These are phyloP conservation scores for Leptatherina wallacei DNA, from an alignment of 2,797 vertebrate species.

Conservation along the genomic window DNA sequence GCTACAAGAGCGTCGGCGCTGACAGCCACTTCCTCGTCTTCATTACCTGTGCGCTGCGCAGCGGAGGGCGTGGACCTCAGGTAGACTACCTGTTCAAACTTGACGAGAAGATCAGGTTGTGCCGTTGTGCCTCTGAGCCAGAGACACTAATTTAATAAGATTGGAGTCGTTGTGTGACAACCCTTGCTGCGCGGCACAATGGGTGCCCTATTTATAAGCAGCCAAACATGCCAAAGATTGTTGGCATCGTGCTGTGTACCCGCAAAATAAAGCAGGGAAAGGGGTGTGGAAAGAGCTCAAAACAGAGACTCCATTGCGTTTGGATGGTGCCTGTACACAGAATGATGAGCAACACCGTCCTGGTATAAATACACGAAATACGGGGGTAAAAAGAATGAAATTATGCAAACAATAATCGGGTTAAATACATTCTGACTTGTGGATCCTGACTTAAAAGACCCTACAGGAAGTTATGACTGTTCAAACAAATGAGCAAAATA, in stretches of 20 bases:
- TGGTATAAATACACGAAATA: neutral
- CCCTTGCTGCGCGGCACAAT: constrained; percentile 53
- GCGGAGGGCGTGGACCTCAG: constrained; percentile 70
- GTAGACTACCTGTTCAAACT: constrained; percentile 70
- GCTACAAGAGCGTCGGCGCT: constrained; percentile 33
- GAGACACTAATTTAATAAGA: neutral
- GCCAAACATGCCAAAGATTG: constrained; percentile 66
- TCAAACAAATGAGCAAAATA: neutral
- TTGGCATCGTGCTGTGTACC: constrained; percentile 57
- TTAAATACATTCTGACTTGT: neutral
- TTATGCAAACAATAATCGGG: neutral
- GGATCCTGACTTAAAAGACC: neutral
- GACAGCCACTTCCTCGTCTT: constrained; percentile 76
- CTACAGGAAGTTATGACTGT: neutral
- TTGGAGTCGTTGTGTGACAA: constrained; percentile 35
- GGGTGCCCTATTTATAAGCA: constrained; percentile 71
- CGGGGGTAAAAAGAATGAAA: too few relatives aligned
- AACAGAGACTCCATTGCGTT: neutral
- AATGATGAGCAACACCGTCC: neutral
- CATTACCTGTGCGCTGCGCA: constrained; percentile 46
- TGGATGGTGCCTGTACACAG: neutral
- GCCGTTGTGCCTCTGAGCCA: constrained; percentile 7
- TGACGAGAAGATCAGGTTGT: constrained; percentile 41
- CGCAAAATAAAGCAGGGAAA: constrained; percentile 46
- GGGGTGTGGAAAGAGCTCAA: constrained; percentile 40